Conservation (phyloP, 2,113 vertebrate genomes). For the Maylandia zebra region DNA sequence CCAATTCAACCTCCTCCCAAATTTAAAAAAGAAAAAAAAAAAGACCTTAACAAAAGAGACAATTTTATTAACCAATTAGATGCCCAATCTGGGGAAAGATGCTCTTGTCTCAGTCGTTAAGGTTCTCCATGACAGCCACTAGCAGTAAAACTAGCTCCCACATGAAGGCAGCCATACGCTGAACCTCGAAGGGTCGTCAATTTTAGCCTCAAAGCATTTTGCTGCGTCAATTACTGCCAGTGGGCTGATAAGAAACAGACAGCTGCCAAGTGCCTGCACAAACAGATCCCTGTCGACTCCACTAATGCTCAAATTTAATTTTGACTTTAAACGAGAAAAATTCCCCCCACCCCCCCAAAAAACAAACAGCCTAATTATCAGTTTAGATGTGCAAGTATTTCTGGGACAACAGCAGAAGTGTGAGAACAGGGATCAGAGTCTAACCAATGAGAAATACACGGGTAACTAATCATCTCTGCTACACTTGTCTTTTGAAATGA, state of each 20-base stretch:
- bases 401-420: conserved; percentile 2
- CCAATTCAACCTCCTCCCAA: conserved; percentile 29
- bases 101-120: conserved; percentile 68
- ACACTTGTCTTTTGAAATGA: not conserved
- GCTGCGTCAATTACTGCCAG: not conserved
- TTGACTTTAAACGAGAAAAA: not conserved
- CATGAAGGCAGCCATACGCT: not conserved
- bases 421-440: conserved; percentile 44
- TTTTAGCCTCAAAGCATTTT: not conserved
- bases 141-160: conserved; percentile 8
- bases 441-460: conserved; percentile 33
- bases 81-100: conserved; percentile 50
- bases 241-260: conserved; percentile 38
- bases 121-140: not conserved
- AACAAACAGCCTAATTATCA: conserved; percentile 10
- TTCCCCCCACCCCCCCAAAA: not conserved
- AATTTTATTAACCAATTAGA: conserved; percentile 33
- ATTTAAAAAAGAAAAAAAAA: not conserved
- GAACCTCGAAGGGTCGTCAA: not conserved
- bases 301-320: conserved; percentile 3
- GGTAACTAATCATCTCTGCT: not conserved
- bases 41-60: conserved; percentile 64
- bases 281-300: conserved; percentile 36
- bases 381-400: conserved; percentile 5
- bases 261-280: conserved; percentile 66